Evolutionary conservation across 2,797 vertebrate genomes (phyloP).

Genomic region (Brachyrhaphis roseni): DNA sequence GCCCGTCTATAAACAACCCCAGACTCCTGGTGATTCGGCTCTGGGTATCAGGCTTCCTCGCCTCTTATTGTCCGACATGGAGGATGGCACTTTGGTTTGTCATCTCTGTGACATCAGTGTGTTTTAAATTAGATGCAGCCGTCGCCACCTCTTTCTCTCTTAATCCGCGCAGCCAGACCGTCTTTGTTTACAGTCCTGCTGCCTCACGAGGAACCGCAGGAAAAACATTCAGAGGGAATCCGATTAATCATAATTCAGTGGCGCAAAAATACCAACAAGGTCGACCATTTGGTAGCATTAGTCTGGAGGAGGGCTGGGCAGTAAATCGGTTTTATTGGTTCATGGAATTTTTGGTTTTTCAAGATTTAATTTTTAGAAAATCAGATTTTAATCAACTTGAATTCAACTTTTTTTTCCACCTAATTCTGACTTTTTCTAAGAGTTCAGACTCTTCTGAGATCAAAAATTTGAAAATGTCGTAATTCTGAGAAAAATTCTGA

Average conservation of each 20-base stretch:
- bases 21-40: conserved; percentile 38
- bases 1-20: conserved; percentile 66
- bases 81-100: conserved; percentile 72
- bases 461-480: no score
- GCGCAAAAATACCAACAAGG: conserved; percentile 2
- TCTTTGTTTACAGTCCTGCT: conserved; percentile 18
- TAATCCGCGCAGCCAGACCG: conserved; percentile 16
- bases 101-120: conserved; percentile 68
- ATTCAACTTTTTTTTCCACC: not conserved
- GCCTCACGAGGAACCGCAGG: not conserved
- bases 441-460: no score
- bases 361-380: not conserved
- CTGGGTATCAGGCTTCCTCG: conserved; percentile 61
- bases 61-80: conserved; percentile 67
- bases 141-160: conserved; percentile 36
- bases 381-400: not conserved
- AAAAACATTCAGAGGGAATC: not conserved
- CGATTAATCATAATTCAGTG: conserved; percentile 24
- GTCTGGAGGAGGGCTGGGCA: not conserved
- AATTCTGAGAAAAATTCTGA: no score
- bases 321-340: not conserved
- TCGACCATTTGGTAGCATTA: conserved; percentile 61
- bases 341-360: not conserved
- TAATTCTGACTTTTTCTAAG: not conserved
- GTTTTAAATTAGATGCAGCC: conserved; percentile 71